Conservation (phyloP, 2,113 vertebrate genomes). For the Dascyllus trimaculatus region DNA sequence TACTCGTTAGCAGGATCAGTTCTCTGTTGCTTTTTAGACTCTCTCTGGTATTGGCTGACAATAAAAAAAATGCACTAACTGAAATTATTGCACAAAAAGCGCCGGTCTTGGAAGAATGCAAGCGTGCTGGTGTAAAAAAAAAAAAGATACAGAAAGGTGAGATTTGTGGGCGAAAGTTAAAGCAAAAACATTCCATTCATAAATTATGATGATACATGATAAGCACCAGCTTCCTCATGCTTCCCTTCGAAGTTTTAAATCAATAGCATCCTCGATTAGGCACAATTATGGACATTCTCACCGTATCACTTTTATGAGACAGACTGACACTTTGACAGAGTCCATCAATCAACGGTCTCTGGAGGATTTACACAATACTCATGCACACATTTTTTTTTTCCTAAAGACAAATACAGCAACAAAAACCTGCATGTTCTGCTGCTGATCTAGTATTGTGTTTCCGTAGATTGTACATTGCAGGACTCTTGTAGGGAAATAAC, state of each 20-base stretch:
- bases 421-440: conserved; percentile 17
- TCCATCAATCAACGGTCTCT: conserved; percentile 77
- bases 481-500: conserved; percentile 34
- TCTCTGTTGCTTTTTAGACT: conserved; percentile 1
- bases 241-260: conserved; percentile 69
- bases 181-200: conserved; percentile 53
- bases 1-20: conserved; percentile 3
- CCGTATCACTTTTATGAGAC: conserved; percentile 71
- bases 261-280: conserved; percentile 73
- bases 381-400: conserved; percentile 33
- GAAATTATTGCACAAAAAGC: conserved; percentile 22
- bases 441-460: conserved; percentile 48
- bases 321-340: conserved; percentile 75
- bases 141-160: conserved; percentile 49
- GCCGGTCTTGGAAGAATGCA: conserved; percentile 11
- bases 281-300: conserved; percentile 73
- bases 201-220: conserved; percentile 70
- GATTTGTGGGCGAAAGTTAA: conserved; percentile 52
- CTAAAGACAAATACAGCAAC: conserved; percentile 35
- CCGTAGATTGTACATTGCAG: conserved; percentile 25
- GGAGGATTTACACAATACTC: conserved; percentile 60
- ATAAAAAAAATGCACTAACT: neutral
- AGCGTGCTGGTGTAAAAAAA: conserved; percentile 11
- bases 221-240: conserved; percentile 50
- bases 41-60: conserved; percentile 18